Base-by-base conservation (phyloP, 2,888 invertebrate genomes). In the Melanchra persicariae region DNA sequence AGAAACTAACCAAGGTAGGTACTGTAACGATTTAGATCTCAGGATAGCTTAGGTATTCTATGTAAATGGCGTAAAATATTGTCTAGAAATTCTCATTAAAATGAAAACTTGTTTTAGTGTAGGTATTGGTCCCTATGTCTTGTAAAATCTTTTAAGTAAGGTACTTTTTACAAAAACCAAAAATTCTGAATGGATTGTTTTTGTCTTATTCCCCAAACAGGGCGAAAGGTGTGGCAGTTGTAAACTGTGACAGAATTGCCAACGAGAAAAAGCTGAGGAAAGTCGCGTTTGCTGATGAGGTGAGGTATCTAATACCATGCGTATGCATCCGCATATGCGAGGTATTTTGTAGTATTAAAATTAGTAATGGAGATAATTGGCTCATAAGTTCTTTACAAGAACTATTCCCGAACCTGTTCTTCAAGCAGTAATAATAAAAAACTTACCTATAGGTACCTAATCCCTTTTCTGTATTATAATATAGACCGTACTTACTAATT, bases 231-330 rank as follows among this genome's bases (percentile, higher is more conserved):
- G 99, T 98, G 7, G 97, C 97, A 7, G 95, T 98, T 55, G 97
- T 99, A 7, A 98, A 99, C 94, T 99, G 99, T 92, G 99, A 99
- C 96, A 96, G 97, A 90, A 95, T 99, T 67, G 99, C 98, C 0
- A 99, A 99, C 90, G 96, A 97, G 74, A 97, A 96, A 90, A 96
- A 96, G 74, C 95, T 99, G 17, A 99, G 99, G 0, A 93, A 96
- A 19, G 97, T 98, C 74, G 99, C 99, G 0, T 99, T 99, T 93
- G 96, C 96, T 79, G 97, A 98, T 92, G 96, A 96, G 90, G 97
- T 97, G 92, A 57, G 37, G 15, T 6, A 37, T 34, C 12, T 55
- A 55, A 12, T 22, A 22, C 19, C 19, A 30, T 17, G 17, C 26
- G 24, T 52, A 51, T 0, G 3, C 17, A 37, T 2, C 3, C 10